Base-by-base conservation (phyloP, 2,797 vertebrate species). In the Leptoclinus maculatus region DNA sequence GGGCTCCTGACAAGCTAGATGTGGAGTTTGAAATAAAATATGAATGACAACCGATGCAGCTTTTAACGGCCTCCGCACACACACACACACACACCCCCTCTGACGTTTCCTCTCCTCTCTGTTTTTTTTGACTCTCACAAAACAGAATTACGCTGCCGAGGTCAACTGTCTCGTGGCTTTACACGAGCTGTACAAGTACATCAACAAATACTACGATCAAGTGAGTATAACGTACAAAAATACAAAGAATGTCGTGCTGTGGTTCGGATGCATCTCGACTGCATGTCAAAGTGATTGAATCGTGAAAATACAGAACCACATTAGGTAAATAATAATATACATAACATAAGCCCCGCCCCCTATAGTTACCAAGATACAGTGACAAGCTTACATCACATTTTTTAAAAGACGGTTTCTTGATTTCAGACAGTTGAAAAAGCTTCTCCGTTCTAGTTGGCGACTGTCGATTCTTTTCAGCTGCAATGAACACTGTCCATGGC, bases 131-230 rank as follows among this genome's bases (percentile, higher is more conserved):
- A 86, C 56, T 74, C 53, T 88, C 87, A 47, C 23, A 4, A 53
- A 64, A 82, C 87, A 99, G 98, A 99, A 98, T 94, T 97, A 96
- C 84, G 96, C 97, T 56, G 96, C 96, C 71, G 98, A 98, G 91
- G 97, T 99, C 38, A 99, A 99, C 93, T 97, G 96, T 27, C 93
- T 97, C 16, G 97, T 99, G 91, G 98, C 97, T 87, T 91, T 99
- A 39, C 96, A 99, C 7, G 98, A 99, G 87, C 92, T 99, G 87
- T 99, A 99, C 95, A 99, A 98, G 93, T 99, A 99, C 92, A 99
- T 99, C 95, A 99, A 99, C 95, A 99, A 99, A 84, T 99, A 99
- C 91, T 99, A 99, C 2, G 98, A 99, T 90, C 98, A 99, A 94
- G 98, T 99, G 85, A 95, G 96, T 90, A 58, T 36, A 1, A 49